These are phyloP conservation scores for Delichon dasypus DNA, from an alignment of 2,797 vertebrate genomes.

Conservation along the genomic window DNA sequence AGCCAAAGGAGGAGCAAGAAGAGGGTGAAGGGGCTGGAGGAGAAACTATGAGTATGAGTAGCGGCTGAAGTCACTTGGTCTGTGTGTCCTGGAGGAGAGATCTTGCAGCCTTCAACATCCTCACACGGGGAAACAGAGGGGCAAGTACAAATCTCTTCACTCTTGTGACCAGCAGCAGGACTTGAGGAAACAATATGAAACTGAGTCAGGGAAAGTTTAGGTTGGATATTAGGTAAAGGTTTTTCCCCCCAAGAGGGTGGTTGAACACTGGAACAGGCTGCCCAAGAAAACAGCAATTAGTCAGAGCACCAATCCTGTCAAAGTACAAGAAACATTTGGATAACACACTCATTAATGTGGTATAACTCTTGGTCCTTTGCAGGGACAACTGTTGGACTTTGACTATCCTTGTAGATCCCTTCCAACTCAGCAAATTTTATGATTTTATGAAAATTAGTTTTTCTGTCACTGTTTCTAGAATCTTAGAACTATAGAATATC, in stretches of 20 bases:
- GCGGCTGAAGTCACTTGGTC: rapidly evolving
- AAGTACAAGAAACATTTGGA: background rate
- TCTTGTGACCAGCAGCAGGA: background rate
- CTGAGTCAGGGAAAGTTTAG: background rate
- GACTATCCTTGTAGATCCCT: background rate
- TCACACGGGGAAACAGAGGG: background rate
- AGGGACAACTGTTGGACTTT: background rate
- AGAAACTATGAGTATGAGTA: background rate
- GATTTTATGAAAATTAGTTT: background rate
- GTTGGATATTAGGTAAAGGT: background rate
- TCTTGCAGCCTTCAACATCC: too few relatives aligned
- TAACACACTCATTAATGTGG: rapidly evolving
- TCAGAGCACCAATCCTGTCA: background rate
- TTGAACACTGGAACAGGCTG: background rate
- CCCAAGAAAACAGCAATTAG: background rate
- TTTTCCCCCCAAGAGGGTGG: background rate
- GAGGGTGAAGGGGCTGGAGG: background rate
- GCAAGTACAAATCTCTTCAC: background rate
- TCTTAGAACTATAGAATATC: background rate
- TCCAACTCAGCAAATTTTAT: background rate
- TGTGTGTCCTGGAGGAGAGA: background rate
- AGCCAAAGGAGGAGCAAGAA: background rate
- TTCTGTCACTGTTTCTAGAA: background rate
- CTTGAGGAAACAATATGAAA: background rate
- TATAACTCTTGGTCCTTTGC: background rate